Conservation (phyloP, 2,113 vertebrate species). For the Meleagris gallopavo region DNA sequence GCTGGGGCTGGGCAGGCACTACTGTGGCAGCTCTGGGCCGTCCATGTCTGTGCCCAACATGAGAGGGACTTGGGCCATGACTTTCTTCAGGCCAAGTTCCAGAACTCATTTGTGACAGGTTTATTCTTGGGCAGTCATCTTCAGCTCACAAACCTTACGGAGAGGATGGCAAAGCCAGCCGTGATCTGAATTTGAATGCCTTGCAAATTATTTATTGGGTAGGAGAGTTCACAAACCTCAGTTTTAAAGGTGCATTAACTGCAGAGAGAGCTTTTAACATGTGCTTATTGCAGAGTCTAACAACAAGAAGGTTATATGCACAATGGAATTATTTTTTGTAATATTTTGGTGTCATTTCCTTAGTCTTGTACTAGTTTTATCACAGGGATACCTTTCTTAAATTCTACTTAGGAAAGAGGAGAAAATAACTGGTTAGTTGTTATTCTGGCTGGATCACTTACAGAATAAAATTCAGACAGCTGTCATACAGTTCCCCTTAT, state of each 20-base stretch:
- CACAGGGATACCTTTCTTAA: conserved; percentile 14
- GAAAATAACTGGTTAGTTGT: conserved; percentile 45
- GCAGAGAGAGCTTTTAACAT: background rate
- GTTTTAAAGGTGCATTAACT: background rate
- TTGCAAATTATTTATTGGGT: background rate
- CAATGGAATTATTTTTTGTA: background rate
- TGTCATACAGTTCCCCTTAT: conserved; percentile 19
- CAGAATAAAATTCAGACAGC: conserved; percentile 28
- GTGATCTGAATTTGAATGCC: background rate
- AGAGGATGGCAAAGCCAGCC: background rate
- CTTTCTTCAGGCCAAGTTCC: background rate
- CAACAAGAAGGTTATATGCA: background rate
- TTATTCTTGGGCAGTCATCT: background rate
- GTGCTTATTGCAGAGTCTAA: background rate
- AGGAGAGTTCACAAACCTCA: background rate
- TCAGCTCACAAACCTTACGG: background rate
- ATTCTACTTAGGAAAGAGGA: conserved; percentile 11
- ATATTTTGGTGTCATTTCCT: conserved; percentile 23
- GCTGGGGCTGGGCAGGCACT: background rate
- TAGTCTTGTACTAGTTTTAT: conserved; percentile 46
- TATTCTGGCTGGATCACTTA: conserved; percentile 37
- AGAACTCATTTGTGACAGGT: background rate
- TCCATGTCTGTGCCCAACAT: accelerated
- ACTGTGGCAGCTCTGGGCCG: background rate
- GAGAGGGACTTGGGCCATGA: background rate